Evolutionary conservation across 1,140 invertebrate species (phyloP), one percentile per base, ranked within the genome.

Genomic region (Drosophila subpulchrella): DNA sequence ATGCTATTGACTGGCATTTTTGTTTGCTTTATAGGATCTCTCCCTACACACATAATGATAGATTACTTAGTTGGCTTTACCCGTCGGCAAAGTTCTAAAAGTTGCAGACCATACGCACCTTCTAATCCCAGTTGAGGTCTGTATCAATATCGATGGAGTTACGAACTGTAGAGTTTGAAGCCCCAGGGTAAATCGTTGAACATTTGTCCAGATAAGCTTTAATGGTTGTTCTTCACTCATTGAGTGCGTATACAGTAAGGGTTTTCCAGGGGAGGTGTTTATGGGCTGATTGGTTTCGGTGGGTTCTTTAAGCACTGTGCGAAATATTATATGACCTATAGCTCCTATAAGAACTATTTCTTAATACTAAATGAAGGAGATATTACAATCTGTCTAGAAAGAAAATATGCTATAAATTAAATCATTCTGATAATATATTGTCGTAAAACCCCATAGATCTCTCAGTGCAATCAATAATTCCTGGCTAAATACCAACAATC

Each of bases 71-170:
- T 57, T 53, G 76, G 75, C 68, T 57, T 67, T 36, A n/a, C 4
- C 42, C 42, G 76, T 54, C 84, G 83, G 83, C 70, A 78, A 78
- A 84, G 66, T 68, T 89, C 80, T 81, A 65, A 89, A 50, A 12
- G 38, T 30, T 50, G 46, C 5, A 42, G 65, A 38, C 50, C 41
- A 11, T 32, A 68, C 76, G 73, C 79, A 75, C 20, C 39, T 44
- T 61, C 58, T 89, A 89, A 89, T 89, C 84, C 84, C 74, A 72
- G 77, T 89, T 89, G 84, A 89, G 84, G 84, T 89, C 84, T 89
- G 48, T 75, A 89, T 84, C 68, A 89, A 89, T 79, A 85, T 66
- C 48, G 42, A 44, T 42, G 55, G 59, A 78, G 57, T 55, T 70
- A 56, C 53, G 27, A 54, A 44, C 39, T 41, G 55, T 38, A 32